These are phyloP conservation scores for Crocallis elinguaria DNA, from an alignment of 2,888 invertebrate species.

Conservation along the genomic window DNA sequence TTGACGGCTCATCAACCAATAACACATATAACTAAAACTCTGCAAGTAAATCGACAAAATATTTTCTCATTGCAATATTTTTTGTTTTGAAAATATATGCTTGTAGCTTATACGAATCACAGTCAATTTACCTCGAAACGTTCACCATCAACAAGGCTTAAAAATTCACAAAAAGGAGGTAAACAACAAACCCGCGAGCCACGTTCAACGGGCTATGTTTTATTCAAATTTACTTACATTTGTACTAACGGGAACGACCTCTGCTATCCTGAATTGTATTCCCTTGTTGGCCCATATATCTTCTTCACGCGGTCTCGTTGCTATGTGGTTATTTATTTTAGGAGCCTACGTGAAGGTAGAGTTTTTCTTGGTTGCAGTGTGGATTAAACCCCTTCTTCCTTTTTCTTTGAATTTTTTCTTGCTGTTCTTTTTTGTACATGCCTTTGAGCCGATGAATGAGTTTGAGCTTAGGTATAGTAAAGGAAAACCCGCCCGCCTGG, in stretches of 20 bases:
- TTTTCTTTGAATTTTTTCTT: not conserved
- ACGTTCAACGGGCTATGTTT: slow-evolving; percentile 68
- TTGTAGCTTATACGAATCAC: slow-evolving; percentile 4
- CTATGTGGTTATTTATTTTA: slow-evolving; percentile 78
- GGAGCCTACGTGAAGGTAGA: slow-evolving; percentile 39
- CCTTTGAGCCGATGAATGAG: no score
- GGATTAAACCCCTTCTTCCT: not conserved
- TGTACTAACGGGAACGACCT: slow-evolving; percentile 83
- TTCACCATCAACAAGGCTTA: slow-evolving; percentile 26
- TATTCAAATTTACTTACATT: slow-evolving; percentile 86
- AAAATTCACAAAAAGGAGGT: slow-evolving; percentile 29
- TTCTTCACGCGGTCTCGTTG: slow-evolving; percentile 68
- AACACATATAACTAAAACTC: no score
- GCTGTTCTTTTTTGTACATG: no score
- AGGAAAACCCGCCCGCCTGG: no score
- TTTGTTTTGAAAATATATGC: no score
- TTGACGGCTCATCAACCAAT: no score
- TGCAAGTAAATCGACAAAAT: no score
- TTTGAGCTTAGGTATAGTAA: no score
- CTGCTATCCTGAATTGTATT: slow-evolving; percentile 78
- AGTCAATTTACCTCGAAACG: not conserved
- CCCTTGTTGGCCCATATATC: slow-evolving; percentile 82
- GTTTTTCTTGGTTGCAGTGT: not conserved
- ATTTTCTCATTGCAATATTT: no score
- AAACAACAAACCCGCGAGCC: slow-evolving; percentile 42